phyloP scores from a whole-genome alignment of 2,113 vertebrate genomes.

The Bos javanicus region DNA sequence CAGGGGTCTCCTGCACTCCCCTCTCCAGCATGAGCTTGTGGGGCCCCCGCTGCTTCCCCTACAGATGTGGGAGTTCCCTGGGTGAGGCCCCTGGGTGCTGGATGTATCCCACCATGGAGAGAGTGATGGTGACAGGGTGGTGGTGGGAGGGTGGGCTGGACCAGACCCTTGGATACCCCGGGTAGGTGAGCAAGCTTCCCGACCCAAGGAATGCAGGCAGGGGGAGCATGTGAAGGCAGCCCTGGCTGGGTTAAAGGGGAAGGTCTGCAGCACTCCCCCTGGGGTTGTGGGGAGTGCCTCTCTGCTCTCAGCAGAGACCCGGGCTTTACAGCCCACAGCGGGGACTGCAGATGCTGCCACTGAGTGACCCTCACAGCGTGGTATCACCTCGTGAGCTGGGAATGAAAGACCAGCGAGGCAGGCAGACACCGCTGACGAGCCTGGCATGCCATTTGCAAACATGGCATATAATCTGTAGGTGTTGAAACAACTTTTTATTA shows the following conservation, averaged over 20 bases:
- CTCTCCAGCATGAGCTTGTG: fast-evolving
- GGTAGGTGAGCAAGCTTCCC: not conserved
- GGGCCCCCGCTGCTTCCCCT: not conserved
- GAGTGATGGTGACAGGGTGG: not conserved
- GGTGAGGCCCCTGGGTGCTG: not conserved
- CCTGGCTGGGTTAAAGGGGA: not conserved
- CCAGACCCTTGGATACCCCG: not conserved
- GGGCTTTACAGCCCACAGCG: fast-evolving
- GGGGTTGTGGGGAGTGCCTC: not conserved
- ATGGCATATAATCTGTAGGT: not conserved
- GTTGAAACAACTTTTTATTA: not conserved
- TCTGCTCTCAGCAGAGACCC: not conserved
- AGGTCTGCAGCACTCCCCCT: not conserved
- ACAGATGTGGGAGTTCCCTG: fast-evolving
- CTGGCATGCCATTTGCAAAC: not conserved
- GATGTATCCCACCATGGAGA: not conserved
- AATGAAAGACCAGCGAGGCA: not conserved
- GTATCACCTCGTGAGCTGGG: not conserved
- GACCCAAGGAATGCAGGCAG: not conserved
- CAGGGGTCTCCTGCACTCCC: too few relatives aligned
- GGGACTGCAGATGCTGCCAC: not conserved
- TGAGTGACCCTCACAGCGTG: fast-evolving
- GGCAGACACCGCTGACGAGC: not conserved
- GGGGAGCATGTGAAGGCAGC: not conserved
- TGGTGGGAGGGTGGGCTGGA: not conserved